Conservation (phyloP, 2,113 vertebrate species). For the Cyrtonyx montezumae region DNA sequence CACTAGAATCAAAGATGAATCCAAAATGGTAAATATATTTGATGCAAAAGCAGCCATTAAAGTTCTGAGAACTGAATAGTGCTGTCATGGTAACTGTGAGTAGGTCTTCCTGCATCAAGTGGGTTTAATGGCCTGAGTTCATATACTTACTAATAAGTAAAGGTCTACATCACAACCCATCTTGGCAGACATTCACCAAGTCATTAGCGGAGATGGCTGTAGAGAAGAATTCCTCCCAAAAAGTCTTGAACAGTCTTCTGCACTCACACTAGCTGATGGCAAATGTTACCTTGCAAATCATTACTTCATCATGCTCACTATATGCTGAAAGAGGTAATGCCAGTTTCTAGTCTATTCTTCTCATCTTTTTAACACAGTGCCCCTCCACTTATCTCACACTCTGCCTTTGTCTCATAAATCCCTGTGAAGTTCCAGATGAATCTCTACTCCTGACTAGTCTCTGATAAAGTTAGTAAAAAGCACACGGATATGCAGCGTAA, state of each 20-base stretch:
- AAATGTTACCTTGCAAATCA: not conserved
- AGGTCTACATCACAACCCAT: not conserved
- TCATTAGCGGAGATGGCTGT: not conserved
- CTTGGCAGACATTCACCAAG: not conserved
- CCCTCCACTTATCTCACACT: not conserved
- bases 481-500: accelerated
- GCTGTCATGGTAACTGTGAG: not conserved
- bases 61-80: not conserved
- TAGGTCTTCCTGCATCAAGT: not conserved
- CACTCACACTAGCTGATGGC: not conserved
- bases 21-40: not conserved
- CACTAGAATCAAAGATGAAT: not conserved
- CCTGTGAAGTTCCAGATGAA: not conserved
- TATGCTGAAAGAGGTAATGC: not conserved
- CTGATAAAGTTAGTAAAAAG: not conserved
- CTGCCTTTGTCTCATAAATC: not conserved
- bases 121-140: not conserved
- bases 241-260: not conserved
- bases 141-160: not conserved
- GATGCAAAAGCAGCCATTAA: not conserved
- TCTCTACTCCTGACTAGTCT: not conserved
- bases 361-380: not conserved
- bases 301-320: not conserved
- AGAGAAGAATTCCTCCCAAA: not conserved
- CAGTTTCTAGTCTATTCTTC: not conserved